Evolutionary conservation across 2,888 invertebrate genomes (phyloP), one percentile per base, ranked within the genome.

Genomic region (Idaea dimidiata): DNA sequence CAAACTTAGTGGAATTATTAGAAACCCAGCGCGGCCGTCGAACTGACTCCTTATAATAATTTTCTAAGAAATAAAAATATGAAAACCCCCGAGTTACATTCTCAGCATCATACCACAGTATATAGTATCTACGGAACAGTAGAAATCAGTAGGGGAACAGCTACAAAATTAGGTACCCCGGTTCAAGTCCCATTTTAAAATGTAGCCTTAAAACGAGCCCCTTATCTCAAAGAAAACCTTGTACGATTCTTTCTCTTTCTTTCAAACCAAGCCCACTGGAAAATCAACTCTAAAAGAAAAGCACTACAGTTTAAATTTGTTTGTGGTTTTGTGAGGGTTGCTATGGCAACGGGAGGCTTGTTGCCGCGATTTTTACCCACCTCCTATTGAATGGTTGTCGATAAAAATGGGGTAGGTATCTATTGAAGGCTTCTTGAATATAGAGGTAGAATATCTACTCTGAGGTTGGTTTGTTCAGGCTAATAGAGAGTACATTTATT

Each of bases 191-290:
- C 82, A 82, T 77, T 91, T 91, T 91, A 91, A 90, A 91, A 91
- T 90, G 85, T 87, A 89, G 88, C 85, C 87, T 88, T 91, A 91
- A 89, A 89, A 87, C 85, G 88, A 87, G 86, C 79, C 82, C 89
- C 89, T 90, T 91, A 91, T 91, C 91, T 24, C 24, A 5, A n/a
- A 88, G 58, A 60, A 62, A 65, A 66, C 65, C 64, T 66, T 65
- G 88, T 87, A 89, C 87, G 88, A 88, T 88, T 78, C 80, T 84
- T 79, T 77, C 81, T 81, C 75, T 62, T 66, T 62, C 60, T 66
- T 58, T 16, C 65, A 62, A 43, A 59, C 61, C 66, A 68, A 71
- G 65, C 1, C 8, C 8, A 43, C 43, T 14, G 8, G 10, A 43
- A 43, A 43, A 43, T 43, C 5, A 43, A 8, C 43, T 10, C 43